Percentiles rank a stretch among this genome's conserved stretches.
Evolutionary conservation across 2,113 vertebrate species (phyloP).

Genomic region (Sylvia atricapilla): DNA sequence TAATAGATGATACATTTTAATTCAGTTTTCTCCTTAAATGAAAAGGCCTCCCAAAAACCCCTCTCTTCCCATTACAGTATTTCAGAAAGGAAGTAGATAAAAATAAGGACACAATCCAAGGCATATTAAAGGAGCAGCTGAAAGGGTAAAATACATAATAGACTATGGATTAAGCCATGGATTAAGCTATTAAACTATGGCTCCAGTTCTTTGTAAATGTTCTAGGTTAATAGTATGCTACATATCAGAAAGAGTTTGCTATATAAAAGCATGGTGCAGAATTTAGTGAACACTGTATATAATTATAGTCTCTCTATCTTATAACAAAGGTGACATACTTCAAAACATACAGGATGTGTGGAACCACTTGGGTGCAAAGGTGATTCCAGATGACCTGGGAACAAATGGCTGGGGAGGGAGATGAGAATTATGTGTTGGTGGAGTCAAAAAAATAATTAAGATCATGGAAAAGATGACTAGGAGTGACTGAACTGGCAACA

Average conservation of each 20-base stretch:
- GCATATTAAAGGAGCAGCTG: background rate
- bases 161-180: background rate
- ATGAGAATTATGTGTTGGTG: background rate
- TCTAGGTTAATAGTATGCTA: background rate
- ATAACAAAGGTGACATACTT: background rate
- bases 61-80: background rate
- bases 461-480: background rate
- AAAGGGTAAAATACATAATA: slow-evolving; percentile 31
- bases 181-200: slow-evolving; percentile 19
- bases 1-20: background rate
- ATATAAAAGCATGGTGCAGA: background rate
- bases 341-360: background rate
- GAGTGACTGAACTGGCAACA: background rate
- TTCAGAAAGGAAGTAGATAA: slow-evolving; percentile 52
- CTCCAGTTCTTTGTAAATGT: background rate
- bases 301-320: background rate
- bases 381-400: background rate
- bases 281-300: background rate
- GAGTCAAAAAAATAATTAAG: background rate
- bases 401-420: background rate
- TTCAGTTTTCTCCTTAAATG: background rate
- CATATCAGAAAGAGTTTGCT: background rate
- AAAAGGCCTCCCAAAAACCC: background rate
- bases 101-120: slow-evolving; percentile 50
- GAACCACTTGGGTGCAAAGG: background rate